Evolutionary conservation across 1,140 invertebrate genomes (phyloP).

Genomic region (Penaeus indicus): DNA sequence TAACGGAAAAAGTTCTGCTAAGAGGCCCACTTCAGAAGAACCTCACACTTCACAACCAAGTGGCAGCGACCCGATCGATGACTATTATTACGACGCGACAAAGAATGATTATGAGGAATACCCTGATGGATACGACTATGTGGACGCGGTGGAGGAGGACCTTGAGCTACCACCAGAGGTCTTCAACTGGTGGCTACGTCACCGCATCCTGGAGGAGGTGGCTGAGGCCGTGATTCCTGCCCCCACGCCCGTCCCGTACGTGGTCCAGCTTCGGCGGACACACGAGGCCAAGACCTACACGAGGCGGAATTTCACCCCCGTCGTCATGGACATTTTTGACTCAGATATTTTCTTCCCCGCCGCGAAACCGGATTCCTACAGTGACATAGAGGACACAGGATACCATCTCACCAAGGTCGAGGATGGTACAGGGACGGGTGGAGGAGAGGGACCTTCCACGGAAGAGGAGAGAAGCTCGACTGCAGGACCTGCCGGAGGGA

Average conservation of each 20-base stretch:
- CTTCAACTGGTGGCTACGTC: constrained; percentile 19
- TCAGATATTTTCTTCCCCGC: constrained; percentile 19
- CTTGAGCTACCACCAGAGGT: neutral
- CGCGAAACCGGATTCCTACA: neutral
- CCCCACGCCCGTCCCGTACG: constrained; percentile 34
- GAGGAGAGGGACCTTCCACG: too few relatives aligned
- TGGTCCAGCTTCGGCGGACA: neutral
- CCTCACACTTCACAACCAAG: too few relatives aligned
- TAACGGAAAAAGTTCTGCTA: too few relatives aligned
- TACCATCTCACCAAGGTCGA: neutral
- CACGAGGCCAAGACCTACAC: constrained; percentile 18
- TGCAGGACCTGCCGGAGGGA: too few relatives aligned
- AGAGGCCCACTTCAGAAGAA: too few relatives aligned
- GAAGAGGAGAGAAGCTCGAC: too few relatives aligned
- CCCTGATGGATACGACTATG: too few relatives aligned
- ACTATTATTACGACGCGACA: too few relatives aligned
- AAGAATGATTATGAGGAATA: too few relatives aligned
- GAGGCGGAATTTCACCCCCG: constrained; percentile 16
- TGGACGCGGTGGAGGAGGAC: too few relatives aligned
- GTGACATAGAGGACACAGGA: neutral
- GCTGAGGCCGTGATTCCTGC: constrained; percentile 34
- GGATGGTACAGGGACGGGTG: too few relatives aligned
- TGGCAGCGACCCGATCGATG: too few relatives aligned
- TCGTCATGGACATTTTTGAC: constrained; percentile 24
- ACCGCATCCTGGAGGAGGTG: constrained; percentile 24